These are phyloP conservation scores for Porites lobata DNA, from an alignment of 92 coral and sea anemone genomes.

Conservation along the genomic window DNA sequence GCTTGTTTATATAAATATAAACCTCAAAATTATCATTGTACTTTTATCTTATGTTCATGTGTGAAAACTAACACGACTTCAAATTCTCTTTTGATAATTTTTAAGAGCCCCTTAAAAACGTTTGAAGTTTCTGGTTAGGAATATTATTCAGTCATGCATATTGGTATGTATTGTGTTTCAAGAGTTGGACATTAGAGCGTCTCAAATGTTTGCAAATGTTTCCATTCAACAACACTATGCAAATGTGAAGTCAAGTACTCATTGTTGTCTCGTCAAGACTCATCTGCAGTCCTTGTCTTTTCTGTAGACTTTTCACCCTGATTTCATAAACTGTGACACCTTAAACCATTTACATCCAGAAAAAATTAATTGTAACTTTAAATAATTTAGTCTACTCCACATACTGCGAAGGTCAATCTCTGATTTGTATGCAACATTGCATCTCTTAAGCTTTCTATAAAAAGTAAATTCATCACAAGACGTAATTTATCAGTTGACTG, in stretches of 20 bases:
- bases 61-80: too few relatives aligned
- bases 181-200: conserved; percentile 2
- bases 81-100: not conserved
- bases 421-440: too few relatives aligned
- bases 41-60: too few relatives aligned
- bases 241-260: conserved; percentile 1
- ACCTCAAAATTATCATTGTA: too few relatives aligned
- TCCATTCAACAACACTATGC: not conserved
- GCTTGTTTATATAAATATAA: too few relatives aligned
- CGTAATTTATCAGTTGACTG: not conserved
- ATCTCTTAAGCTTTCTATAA: too few relatives aligned
- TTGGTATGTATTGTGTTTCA: not conserved
- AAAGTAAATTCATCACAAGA: too few relatives aligned
- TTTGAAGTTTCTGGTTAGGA: not conserved
- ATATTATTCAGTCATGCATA: not conserved
- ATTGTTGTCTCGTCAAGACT: not conserved
- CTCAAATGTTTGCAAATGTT: not conserved
- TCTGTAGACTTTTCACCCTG: not conserved
- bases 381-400: too few relatives aligned
- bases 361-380: too few relatives aligned
- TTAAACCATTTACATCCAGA: too few relatives aligned
- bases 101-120: not conserved
- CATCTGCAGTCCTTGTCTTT: not conserved
- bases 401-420: too few relatives aligned
- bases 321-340: not conserved